Conservation (phyloP, 1,140 invertebrate genomes). For the Drosophila willistoni region DNA sequence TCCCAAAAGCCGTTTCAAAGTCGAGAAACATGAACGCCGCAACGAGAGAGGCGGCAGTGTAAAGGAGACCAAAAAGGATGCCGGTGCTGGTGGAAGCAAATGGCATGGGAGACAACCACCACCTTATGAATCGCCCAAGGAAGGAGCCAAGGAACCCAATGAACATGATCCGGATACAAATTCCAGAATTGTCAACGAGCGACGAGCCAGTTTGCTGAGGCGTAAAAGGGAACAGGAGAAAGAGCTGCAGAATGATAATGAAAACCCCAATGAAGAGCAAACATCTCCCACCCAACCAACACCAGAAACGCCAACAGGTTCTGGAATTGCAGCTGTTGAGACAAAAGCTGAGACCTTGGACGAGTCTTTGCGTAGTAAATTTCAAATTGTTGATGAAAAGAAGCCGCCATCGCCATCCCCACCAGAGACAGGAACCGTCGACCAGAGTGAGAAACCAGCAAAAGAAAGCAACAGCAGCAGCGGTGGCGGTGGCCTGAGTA, state of each 20-base stretch:
- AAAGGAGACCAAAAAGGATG: slow-evolving; percentile 1
- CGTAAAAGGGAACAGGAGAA: slow-evolving; percentile 41
- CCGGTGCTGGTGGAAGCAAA: not conserved
- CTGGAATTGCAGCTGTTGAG: not conserved
- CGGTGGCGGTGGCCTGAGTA: slow-evolving; percentile 50
- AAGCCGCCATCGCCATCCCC: slow-evolving; percentile 29
- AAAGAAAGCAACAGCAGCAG: slow-evolving; percentile 14
- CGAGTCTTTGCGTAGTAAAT: slow-evolving; percentile 45
- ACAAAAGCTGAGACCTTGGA: slow-evolving; percentile 10
- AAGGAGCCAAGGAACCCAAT: slow-evolving; percentile 19
- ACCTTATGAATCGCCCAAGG: slow-evolving; percentile 44
- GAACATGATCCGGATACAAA: slow-evolving; percentile 79
- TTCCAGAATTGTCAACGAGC: slow-evolving; percentile 74
- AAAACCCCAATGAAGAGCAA: slow-evolving; percentile 27
- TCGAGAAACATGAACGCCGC: slow-evolving; percentile 60
- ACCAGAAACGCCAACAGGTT: slow-evolving; percentile 24
- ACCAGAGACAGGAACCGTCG: slow-evolving; percentile 11
- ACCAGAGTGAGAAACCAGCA: slow-evolving; percentile 33
- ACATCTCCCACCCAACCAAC: too few relatives aligned
- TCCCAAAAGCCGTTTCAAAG: slow-evolving; percentile 71
- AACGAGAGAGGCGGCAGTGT: slow-evolving; percentile 44
- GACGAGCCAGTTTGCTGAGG: slow-evolving; percentile 69
- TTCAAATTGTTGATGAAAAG: slow-evolving; percentile 72
- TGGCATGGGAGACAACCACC: slow-evolving; percentile 54
- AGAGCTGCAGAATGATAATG: slow-evolving; percentile 25